phyloP scores from a whole-genome alignment of 2,113 vertebrate genomes.

The Notechis scutatus region DNA sequence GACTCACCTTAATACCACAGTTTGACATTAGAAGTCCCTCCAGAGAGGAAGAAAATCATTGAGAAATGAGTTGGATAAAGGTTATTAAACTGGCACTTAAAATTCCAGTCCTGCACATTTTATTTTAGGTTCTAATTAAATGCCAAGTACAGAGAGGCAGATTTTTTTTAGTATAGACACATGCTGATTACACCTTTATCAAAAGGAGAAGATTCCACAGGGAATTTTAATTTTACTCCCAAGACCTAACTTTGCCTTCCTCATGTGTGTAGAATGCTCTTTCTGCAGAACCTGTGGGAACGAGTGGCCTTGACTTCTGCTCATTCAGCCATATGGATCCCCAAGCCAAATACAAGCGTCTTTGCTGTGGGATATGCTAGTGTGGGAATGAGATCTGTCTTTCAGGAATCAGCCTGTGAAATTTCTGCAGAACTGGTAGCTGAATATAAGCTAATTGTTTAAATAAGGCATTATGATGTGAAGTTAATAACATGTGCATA shows the following conservation, averaged over 20 bases:
- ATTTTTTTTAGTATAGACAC: conserved; percentile 40
- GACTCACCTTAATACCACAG: conserved; percentile 66
- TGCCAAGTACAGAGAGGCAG: conserved; percentile 52
- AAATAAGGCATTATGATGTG: not conserved
- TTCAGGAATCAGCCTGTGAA: not conserved
- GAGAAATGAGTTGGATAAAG: conserved; percentile 71
- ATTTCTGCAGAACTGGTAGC: not conserved
- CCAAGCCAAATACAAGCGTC: not conserved
- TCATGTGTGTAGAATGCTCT: not conserved
- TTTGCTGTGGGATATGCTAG: fast-evolving
- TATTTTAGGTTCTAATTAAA: conserved; percentile 71
- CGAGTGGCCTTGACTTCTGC: not conserved
- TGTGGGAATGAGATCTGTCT: not conserved
- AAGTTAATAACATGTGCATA: not conserved
- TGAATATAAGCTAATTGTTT: not conserved
- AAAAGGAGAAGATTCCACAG: conserved; percentile 10
- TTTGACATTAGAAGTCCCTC: conserved; percentile 73
- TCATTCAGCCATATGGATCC: not conserved
- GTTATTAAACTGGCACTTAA: conserved; percentile 75
- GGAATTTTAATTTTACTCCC: conserved; percentile 31
- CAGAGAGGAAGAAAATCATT: conserved; percentile 71
- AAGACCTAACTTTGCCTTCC: not conserved
- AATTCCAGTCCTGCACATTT: conserved; percentile 67
- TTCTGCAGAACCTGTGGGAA: not conserved
- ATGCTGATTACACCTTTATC: conserved; percentile 35